Base-by-base conservation (phyloP, 2,888 invertebrate genomes). In the Drosophila kanekoi region DNA sequence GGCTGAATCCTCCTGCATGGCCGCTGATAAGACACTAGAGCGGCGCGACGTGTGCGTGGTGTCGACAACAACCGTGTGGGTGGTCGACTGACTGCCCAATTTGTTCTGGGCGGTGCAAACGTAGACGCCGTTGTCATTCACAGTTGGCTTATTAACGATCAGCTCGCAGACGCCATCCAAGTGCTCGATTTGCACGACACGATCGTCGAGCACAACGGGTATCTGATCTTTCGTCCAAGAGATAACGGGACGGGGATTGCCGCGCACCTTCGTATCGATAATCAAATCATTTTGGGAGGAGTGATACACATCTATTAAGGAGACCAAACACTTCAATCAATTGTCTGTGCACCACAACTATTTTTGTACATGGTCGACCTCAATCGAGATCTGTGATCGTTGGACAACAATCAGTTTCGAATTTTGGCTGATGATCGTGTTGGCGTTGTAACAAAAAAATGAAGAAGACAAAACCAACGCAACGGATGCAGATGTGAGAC, bases 211-310 rank as follows among this genome's bases (percentile, higher is more conserved):
- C 32, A 91, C 91, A 41, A 96, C 92, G 52, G 94, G 93, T 74
- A 80, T 93, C 90, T 49, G 95, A 91, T 97, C 96, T 92, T 95
- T 96, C 72, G 94, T 94, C 97, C 97, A 97, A 68, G 94, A 94
- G 33, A 96, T 93, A 45, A 93, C 93, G 54, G 96, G 95, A 70
- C 96, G 96, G 0, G 95, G 94, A 88, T 95, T 95, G 43, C 96
- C 96, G 61, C 97, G 93, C 35, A 97, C 95, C 79, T 96, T 96
- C 91, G 97, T 97, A 91, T 97, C 96, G 73, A 97, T 92, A 48
- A 95, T 94, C 58, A 97, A 92, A 91, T 96, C 96, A 90, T 96
- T 95, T 88, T 95, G 96, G 32, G 94, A 93, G 78, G 94, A 93
- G 88, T 95, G 95, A 90, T 96, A 97, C 6, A 94, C 94, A 92